Conservation (phyloP, 2,797 vertebrate species). For the Poecilia velifera region DNA sequence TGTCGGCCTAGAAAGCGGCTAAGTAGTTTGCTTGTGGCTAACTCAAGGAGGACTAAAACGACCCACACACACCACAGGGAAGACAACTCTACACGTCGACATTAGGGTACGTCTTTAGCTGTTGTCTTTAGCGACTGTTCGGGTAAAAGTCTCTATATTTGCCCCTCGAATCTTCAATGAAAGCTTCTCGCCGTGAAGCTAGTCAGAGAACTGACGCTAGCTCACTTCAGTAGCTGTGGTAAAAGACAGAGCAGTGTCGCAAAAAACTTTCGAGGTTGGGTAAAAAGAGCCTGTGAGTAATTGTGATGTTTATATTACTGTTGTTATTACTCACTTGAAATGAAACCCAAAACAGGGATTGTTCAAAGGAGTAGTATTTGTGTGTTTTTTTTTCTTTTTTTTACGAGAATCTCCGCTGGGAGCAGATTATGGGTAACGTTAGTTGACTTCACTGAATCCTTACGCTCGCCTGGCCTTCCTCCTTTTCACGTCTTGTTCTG, state of each 20-base stretch:
- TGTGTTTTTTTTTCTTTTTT: not conserved
- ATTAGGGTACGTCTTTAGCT: constrained; percentile 27
- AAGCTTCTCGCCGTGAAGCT: constrained; percentile 39
- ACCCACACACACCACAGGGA: constrained; percentile 32
- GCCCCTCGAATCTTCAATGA: constrained; percentile 3
- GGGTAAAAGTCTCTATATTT: not conserved
- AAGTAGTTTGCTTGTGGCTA: constrained; percentile 66
- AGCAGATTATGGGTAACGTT: constrained; percentile 31
- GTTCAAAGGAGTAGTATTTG: not conserved
- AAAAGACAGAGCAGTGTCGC: constrained; percentile 62
- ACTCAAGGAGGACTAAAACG: constrained; percentile 59
- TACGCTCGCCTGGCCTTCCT: constrained; percentile 59
- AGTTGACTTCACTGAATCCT: constrained; percentile 43
- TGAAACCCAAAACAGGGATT: not conserved
- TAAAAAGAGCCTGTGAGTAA: constrained; percentile 24
- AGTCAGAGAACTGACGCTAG: constrained; percentile 61
- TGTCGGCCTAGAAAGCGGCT: constrained; percentile 73
- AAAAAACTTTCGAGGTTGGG: constrained; percentile 67
- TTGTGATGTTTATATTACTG: not conserved
- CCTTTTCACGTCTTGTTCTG: constrained; percentile 16
- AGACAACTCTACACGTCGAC: constrained; percentile 22
- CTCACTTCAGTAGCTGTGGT: constrained; percentile 60
- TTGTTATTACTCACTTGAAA: not conserved
- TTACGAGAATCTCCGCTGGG: not conserved
- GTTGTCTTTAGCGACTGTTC: not conserved